Conservation (phyloP, 2,113 vertebrate genomes). For the Crotalus tigris region DNA sequence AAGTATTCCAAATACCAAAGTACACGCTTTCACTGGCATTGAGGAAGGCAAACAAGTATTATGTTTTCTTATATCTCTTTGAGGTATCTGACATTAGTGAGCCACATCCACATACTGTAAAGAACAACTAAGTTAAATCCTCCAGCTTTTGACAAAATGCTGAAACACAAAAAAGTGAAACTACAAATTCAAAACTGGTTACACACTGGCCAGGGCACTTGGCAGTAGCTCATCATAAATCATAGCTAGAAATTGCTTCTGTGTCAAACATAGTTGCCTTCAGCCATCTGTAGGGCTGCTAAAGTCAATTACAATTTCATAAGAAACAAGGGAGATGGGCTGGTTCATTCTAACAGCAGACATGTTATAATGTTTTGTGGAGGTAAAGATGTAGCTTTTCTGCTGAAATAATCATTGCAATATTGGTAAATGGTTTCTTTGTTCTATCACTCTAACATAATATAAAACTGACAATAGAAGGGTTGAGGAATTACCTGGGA, state of each 20-base stretch:
- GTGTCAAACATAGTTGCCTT: conserved; percentile 13
- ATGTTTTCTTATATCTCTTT: neutral
- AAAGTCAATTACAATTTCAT: conserved; percentile 26
- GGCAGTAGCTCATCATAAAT: conserved; percentile 1
- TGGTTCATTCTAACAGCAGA: conserved; percentile 29
- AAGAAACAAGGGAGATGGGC: conserved; percentile 25
- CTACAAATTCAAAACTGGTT: conserved; percentile 13
- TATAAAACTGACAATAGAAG: conserved; percentile 10
- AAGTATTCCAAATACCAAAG: conserved; percentile 1
- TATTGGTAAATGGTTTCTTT: neutral
- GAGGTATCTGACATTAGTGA: conserved; percentile 21
- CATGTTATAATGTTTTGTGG: conserved; percentile 2
- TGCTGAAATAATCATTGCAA: conserved; percentile 6
- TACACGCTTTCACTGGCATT: neutral
- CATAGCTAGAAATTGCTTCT: conserved; percentile 28
- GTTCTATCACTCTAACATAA: neutral
- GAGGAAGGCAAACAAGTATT: conserved; percentile 15
- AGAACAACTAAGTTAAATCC: conserved; percentile 3
- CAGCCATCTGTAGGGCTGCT: conserved; percentile 26
- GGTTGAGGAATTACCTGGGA: neutral
- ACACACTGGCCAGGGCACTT: conserved; percentile 22
- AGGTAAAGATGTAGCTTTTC: neutral
- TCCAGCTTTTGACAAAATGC: conserved; percentile 26
- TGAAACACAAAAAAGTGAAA: conserved; percentile 25
- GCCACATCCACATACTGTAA: neutral